Percentiles rank a stretch among this genome's conserved stretches.
These are phyloP conservation scores for Origma solitaria DNA, from an alignment of 2,113 vertebrate species.

Conservation along the genomic window DNA sequence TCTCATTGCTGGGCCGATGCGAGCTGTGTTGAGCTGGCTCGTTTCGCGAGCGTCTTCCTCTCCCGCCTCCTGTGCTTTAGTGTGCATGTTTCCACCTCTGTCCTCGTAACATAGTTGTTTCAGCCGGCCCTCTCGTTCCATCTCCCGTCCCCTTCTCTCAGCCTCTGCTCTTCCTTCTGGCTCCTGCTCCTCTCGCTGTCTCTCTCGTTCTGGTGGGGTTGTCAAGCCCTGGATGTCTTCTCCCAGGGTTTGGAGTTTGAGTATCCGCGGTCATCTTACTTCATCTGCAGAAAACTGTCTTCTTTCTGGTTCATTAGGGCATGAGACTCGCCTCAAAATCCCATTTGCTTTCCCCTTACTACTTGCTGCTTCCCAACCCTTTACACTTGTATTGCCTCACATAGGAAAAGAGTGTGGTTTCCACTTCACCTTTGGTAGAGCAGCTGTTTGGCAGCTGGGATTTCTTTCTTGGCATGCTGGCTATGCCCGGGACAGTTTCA, in stretches of 20 bases:
- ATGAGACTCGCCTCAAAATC: not conserved
- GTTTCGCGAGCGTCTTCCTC: not conserved
- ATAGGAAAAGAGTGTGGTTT: not conserved
- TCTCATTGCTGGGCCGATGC: not conserved
- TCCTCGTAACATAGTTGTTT: not conserved
- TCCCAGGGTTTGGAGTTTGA: not conserved
- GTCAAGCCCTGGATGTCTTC: not conserved
- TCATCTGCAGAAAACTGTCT: not conserved
- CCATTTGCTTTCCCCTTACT: not conserved
- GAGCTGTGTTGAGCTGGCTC: not conserved
- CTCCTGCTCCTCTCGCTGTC: not conserved
- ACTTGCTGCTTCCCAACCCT: not conserved
- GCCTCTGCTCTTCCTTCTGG: not conserved
- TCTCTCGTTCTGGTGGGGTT: not conserved
- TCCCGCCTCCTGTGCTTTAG: not conserved
- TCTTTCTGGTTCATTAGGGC: not conserved
- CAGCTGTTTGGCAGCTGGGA: not conserved
- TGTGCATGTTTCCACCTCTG: not conserved
- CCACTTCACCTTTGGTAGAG: not conserved
- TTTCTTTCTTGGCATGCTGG: not conserved
- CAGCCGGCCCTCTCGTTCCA: not conserved
- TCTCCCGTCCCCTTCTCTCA: not conserved
- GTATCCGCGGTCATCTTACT: not conserved
- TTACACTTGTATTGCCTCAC: fast-evolving
- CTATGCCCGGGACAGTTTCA: fast-evolving